A percentile compares a stretch with the other conserved stretches of the same genome.
Evolutionary conservation across 2,797 vertebrate genomes (phyloP).

Genomic region (Liparis tanakae): DNA sequence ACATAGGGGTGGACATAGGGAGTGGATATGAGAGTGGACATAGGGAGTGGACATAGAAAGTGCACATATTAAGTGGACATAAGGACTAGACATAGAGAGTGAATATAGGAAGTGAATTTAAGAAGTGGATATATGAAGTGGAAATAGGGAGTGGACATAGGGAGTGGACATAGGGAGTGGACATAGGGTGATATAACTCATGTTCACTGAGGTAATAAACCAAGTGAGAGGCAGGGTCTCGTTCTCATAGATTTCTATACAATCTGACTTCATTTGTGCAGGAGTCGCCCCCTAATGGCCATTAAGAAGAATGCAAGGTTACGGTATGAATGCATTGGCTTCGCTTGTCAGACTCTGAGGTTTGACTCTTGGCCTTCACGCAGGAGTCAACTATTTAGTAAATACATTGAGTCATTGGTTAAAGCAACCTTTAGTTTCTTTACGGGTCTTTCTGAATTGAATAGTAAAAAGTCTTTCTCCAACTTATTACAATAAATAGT

Average conservation of each 20-base stretch:
- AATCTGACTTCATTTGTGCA: not conserved
- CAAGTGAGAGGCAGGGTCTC: not conserved
- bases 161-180: too few relatives aligned
- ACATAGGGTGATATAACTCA: not conserved
- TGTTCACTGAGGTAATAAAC: not conserved
- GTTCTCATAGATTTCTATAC: not conserved
- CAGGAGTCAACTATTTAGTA: too few relatives aligned
- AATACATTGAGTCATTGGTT: not conserved
- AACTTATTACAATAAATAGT: not conserved
- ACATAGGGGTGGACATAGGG: too few relatives aligned
- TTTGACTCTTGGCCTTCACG: not conserved
- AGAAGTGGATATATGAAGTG: too few relatives aligned
- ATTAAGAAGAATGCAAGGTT: not conserved
- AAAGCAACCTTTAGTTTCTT: not conserved
- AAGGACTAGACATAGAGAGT: too few relatives aligned
- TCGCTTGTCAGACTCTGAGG: not conserved
- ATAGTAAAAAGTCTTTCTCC: not conserved
- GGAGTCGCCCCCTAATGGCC: not conserved
- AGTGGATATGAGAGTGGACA: too few relatives aligned
- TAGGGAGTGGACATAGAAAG: too few relatives aligned
- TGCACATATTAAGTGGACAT: too few relatives aligned
- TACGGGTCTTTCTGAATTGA: not conserved
- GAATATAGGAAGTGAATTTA: too few relatives aligned
- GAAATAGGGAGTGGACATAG: too few relatives aligned
- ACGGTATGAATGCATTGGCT: not conserved